These are phyloP conservation scores for Halesus radiatus DNA, from an alignment of 1,140 invertebrate species.

Conservation along the genomic window DNA sequence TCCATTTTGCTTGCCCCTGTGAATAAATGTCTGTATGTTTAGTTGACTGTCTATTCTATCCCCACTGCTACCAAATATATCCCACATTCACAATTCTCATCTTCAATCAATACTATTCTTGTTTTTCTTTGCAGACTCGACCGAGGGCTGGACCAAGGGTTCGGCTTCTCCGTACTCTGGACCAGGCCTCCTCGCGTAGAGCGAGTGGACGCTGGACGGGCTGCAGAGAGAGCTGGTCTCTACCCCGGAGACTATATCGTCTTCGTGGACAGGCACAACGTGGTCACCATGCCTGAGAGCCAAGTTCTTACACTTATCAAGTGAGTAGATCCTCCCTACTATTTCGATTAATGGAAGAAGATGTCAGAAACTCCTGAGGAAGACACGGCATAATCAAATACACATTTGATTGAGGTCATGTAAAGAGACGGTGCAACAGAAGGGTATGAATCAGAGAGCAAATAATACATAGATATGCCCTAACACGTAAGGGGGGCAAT, in stretches of 20 bases:
- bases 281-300: constrained; percentile 84
- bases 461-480: too few relatives aligned
- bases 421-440: too few relatives aligned
- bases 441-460: too few relatives aligned
- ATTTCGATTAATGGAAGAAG: too few relatives aligned
- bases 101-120: constrained; percentile 72
- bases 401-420: too few relatives aligned
- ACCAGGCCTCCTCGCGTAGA: constrained; percentile 91
- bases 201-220: constrained; percentile 84
- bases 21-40: too few relatives aligned
- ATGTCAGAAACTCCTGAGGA: too few relatives aligned
- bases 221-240: constrained; percentile 84
- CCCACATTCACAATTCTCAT: constrained; percentile 73
- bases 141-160: constrained; percentile 74
- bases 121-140: constrained; percentile 64
- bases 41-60: too few relatives aligned
- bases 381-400: too few relatives aligned
- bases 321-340: constrained; percentile 65
- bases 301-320: constrained; percentile 86
- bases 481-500: too few relatives aligned
- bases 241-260: constrained; percentile 88
- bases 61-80: constrained; percentile 69
- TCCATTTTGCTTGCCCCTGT: too few relatives aligned
- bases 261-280: constrained; percentile 88
- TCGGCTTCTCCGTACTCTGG: constrained; percentile 93